Conservation (phyloP, 2,797 vertebrate species). For the Bryconaethiops microstoma region DNA sequence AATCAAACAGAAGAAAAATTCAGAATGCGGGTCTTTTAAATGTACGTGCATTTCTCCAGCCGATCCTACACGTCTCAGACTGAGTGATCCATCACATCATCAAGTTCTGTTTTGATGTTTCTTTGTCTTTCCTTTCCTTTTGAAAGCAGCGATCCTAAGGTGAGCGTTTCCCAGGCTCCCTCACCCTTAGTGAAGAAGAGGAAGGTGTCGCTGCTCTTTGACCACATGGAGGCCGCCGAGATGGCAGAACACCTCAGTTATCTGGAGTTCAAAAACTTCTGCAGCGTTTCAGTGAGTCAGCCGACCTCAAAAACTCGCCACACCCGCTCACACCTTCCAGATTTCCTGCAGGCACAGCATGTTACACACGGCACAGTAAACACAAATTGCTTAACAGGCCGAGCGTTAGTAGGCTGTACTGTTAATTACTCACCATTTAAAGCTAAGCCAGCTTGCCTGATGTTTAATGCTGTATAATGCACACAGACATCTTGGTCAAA, state of each 20-base stretch:
- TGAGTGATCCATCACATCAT: not conserved
- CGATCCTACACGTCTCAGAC: no score
- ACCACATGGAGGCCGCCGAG: constrained; percentile 89
- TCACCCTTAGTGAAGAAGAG: constrained; percentile 87
- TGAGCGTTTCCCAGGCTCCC: constrained; percentile 72
- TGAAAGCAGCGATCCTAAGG: constrained; percentile 65
- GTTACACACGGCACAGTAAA: constrained; percentile 26
- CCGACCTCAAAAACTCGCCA: not conserved
- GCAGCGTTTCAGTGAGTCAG: constrained; percentile 83
- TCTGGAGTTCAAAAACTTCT: constrained; percentile 92
- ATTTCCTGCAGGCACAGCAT: constrained; percentile 30
- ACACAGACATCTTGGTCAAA: not conserved
- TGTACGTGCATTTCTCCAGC: no score
- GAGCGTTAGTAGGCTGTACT: not conserved
- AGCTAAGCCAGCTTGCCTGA: not conserved
- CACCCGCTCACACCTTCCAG: constrained; percentile 7
- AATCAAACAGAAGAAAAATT: no score
- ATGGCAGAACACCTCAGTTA: constrained; percentile 90
- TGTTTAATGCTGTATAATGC: not conserved
- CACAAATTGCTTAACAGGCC: constrained; percentile 17
- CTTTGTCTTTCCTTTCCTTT: not conserved
- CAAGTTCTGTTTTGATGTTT: not conserved
- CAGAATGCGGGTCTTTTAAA: no score
- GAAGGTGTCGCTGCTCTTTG: constrained; percentile 91
- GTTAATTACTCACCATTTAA: not conserved